Evolutionary conservation across 2,888 invertebrate genomes (phyloP).

Genomic region (Tortrix viridana): DNA sequence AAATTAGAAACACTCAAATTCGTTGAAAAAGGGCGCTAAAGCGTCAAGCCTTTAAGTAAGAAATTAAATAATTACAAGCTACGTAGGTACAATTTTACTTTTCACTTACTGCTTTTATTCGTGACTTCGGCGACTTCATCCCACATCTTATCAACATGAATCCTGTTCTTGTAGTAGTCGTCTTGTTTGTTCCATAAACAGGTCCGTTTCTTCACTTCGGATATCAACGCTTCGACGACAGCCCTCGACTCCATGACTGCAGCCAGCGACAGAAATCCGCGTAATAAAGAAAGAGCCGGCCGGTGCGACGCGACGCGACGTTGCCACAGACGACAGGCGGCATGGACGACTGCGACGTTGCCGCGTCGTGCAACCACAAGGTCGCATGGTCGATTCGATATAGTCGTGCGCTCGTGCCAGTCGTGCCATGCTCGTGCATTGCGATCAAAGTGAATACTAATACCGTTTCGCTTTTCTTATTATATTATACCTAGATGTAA

Average conservation of each 20-base stretch:
- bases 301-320: conserved; percentile 19
- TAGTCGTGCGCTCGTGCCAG: conserved; percentile 22
- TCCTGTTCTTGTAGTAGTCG: conserved; percentile 27
- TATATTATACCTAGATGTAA: no score
- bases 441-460: no score
- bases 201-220: conserved; percentile 13
- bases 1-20: no score
- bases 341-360: conserved; percentile 30
- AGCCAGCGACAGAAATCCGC: conserved; percentile 12
- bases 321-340: conserved; percentile 19
- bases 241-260: conserved; percentile 22
- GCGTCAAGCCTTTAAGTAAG: no score
- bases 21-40: no score
- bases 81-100: no score
- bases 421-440: no score
- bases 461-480: no score
- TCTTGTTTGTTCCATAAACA: conserved; percentile 28
- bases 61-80: neutral
- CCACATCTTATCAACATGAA: conserved; percentile 21
- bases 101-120: conserved; percentile 27
- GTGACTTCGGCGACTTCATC: conserved; percentile 22
- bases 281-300: no score
- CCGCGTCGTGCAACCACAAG: conserved; percentile 28
- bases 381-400: conserved; percentile 37
- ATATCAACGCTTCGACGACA: conserved; percentile 17